These are phyloP conservation scores for Formicarius rufipectus DNA, from an alignment of 2,113 vertebrate species.

Conservation along the genomic window DNA sequence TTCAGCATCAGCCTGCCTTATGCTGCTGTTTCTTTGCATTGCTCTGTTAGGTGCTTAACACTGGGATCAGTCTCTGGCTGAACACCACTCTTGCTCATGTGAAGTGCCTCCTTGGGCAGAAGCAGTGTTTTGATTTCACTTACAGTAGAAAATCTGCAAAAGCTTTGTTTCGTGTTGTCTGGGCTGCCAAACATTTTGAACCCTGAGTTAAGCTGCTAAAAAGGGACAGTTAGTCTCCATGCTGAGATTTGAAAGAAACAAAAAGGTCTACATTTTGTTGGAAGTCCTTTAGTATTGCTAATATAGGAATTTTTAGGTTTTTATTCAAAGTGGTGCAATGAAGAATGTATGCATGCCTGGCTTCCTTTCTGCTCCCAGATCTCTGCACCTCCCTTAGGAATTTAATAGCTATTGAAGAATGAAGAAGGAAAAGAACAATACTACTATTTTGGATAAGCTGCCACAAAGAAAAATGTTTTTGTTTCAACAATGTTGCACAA, in stretches of 20 bases:
- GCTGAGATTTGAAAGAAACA: constrained; percentile 6
- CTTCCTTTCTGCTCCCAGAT: not conserved
- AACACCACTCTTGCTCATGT: not conserved
- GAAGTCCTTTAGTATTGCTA: not conserved
- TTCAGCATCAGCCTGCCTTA: not conserved
- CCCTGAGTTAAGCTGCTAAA: constrained; percentile 7
- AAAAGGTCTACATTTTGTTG: not conserved
- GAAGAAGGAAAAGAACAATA: not conserved
- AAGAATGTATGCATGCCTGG: not conserved
- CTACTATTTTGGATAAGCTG: not conserved
- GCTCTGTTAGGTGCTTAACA: not conserved
- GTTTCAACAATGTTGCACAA: not conserved
- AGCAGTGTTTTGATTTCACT: not conserved
- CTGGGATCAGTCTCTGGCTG: not conserved
- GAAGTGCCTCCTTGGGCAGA: not conserved
- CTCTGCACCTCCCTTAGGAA: not conserved
- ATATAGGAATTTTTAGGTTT: not conserved
- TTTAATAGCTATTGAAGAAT: not conserved
- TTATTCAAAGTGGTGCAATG: not conserved
- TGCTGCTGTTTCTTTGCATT: not conserved
- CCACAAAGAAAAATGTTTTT: not conserved
- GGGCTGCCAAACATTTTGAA: constrained; percentile 8
- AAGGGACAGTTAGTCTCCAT: not conserved
- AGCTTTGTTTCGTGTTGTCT: not conserved
- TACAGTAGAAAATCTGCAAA: not conserved